phyloP scores from a whole-genome alignment of 2,888 invertebrate genomes.

The Tachina lurida region DNA sequence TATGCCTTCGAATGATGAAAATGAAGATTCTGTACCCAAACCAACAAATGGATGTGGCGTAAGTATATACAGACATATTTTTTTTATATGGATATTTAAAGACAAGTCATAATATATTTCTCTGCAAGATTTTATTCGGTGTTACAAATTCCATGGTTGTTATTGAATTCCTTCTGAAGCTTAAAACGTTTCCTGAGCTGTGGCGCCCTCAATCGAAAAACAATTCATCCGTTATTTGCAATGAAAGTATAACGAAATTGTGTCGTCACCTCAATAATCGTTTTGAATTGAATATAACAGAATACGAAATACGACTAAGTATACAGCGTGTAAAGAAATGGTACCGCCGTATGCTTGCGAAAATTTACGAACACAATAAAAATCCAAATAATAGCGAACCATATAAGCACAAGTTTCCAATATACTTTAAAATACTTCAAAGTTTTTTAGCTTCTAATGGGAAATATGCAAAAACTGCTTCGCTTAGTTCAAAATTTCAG shows the following conservation, averaged over 20 bases:
- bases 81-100: neutral
- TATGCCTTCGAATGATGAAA: conserved; percentile 52
- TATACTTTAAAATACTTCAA: conserved; percentile 60
- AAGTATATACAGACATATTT: conserved; percentile 20
- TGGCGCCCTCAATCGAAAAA: conserved; percentile 39
- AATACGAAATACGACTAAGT: conserved; percentile 54
- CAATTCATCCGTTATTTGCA: neutral
- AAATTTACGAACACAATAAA: conserved; percentile 36
- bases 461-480: conserved; percentile 1
- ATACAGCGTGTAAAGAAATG: conserved; percentile 61
- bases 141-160: conserved; percentile 59
- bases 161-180: conserved; percentile 55
- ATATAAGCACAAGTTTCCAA: conserved; percentile 56
- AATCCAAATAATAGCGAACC: conserved; percentile 33
- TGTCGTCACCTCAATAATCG: conserved; percentile 56
- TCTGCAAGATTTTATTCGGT: conserved; percentile 60
- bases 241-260: conserved; percentile 42
- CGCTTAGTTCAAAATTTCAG: neutral
- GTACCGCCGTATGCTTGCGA: conserved; percentile 48
- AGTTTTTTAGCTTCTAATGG: conserved; percentile 34
- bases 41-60: conserved; percentile 59
- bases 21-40: conserved; percentile 52
- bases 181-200: conserved; percentile 56
- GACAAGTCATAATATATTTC: neutral
- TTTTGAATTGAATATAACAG: conserved; percentile 48